Conservation (phyloP, 2,888 invertebrate species). For the Drosophila prolongata region DNA sequence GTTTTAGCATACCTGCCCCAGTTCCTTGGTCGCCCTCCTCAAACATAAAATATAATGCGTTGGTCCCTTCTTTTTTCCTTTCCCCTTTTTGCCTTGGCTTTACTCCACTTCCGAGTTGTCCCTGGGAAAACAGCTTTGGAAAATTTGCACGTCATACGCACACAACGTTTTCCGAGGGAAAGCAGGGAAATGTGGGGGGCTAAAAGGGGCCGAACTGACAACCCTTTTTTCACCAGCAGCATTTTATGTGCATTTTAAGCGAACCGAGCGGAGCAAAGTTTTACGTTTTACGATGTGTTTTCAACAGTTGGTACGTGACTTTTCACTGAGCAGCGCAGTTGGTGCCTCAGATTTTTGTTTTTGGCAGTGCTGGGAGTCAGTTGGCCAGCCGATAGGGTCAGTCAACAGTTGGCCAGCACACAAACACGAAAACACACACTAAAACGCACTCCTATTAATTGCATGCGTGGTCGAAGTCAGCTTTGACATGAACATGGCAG, state of each 20-base stretch:
- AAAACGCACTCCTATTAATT: constrained; percentile 59
- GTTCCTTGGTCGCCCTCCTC: constrained; percentile 45
- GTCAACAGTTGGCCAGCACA: constrained; percentile 69
- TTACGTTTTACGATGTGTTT: constrained; percentile 71
- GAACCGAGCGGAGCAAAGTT: constrained; percentile 52
- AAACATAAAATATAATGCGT: constrained; percentile 60
- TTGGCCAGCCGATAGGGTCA: constrained; percentile 50
- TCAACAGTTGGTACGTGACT: constrained; percentile 76
- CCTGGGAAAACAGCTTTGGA: constrained; percentile 55
- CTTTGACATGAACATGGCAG: constrained; percentile 52
- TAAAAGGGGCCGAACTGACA: constrained; percentile 15
- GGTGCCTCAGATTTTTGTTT: constrained; percentile 50
- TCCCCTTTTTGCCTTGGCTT: constrained; percentile 4
- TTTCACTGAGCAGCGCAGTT: constrained; percentile 64
- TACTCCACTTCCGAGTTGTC: constrained; percentile 19
- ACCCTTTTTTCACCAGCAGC: constrained; percentile 48
- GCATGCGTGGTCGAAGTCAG: constrained; percentile 51
- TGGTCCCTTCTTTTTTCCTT: constrained; percentile 10
- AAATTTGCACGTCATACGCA: constrained; percentile 77
- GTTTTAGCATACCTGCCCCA: constrained; percentile 32
- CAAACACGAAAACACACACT: not conserved
- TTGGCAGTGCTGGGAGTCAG: constrained; percentile 34
- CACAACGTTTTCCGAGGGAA: constrained; percentile 50
- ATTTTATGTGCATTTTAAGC: constrained; percentile 48
- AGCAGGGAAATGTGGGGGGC: constrained; percentile 10